Conservation (phyloP, 2,888 invertebrate genomes). For the Pterobdella sp. region DNA sequence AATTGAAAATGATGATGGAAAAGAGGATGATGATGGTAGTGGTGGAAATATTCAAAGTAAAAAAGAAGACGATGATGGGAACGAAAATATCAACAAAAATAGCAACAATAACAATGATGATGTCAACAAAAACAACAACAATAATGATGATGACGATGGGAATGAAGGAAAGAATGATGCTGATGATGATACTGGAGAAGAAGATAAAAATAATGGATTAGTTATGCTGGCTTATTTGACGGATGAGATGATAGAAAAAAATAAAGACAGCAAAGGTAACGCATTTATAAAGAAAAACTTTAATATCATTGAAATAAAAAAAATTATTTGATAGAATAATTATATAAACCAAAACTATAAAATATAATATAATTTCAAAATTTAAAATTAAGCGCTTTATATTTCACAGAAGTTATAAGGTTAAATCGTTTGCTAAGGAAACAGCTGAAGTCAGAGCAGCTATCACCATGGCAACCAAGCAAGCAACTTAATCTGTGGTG, state of each 20-base stretch:
- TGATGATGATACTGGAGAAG: background rate
- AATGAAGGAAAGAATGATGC: background rate
- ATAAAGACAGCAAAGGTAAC: background rate
- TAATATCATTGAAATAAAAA: no score
- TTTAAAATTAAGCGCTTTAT: no score
- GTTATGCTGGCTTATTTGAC: background rate
- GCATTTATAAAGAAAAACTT: background rate
- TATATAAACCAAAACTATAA: no score
- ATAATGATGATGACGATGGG: constrained; percentile 1
- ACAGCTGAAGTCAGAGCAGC: constrained; percentile 6
- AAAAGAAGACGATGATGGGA: background rate
- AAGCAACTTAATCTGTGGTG: background rate
- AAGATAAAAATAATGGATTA: background rate
- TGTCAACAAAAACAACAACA: background rate
- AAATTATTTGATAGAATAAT: background rate
- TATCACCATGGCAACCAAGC: background rate
- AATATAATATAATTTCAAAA: no score
- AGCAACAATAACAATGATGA: constrained; percentile 5
- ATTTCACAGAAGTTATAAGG: background rate
- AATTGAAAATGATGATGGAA: background rate
- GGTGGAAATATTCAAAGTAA: background rate
- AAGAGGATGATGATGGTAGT: constrained; percentile 4
- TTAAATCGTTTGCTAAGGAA: background rate
- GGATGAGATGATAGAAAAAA: background rate
- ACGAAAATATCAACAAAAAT: background rate